These are phyloP conservation scores for Odontothrips loti DNA, from an alignment of 2,888 invertebrate genomes.

Conservation along the genomic window DNA sequence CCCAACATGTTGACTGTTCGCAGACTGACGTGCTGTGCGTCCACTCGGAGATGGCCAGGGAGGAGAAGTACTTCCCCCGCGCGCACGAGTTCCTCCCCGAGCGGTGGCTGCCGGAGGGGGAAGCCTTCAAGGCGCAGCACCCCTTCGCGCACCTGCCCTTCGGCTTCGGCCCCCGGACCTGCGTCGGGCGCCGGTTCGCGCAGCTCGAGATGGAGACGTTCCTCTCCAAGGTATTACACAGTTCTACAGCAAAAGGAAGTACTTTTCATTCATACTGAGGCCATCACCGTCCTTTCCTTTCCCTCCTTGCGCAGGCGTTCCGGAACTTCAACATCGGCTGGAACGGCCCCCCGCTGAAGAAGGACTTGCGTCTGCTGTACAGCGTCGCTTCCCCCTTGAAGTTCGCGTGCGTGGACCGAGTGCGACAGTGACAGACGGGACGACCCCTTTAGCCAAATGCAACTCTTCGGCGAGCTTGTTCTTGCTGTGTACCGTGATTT, in stretches of 20 bases:
- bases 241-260: too few relatives aligned
- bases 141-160: slow-evolving; percentile 63
- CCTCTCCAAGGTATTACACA: slow-evolving; percentile 45
- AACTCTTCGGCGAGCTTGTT: too few relatives aligned
- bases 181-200: slow-evolving; percentile 67
- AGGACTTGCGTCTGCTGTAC: neutral
- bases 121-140: slow-evolving; percentile 51
- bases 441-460: too few relatives aligned
- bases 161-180: slow-evolving; percentile 63
- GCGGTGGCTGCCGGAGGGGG: slow-evolving; percentile 61
- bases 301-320: neutral
- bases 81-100: slow-evolving; percentile 56
- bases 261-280: neutral
- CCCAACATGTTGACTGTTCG: too few relatives aligned
- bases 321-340: slow-evolving; percentile 45
- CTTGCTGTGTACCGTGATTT: neutral
- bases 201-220: slow-evolving; percentile 63
- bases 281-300: neutral
- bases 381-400: neutral
- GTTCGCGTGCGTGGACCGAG: neutral
- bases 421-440: neutral
- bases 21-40: slow-evolving; percentile 27
- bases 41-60: slow-evolving; percentile 25
- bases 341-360: slow-evolving; percentile 48
- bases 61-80: slow-evolving; percentile 27